Evolutionary conservation across 1,140 invertebrate genomes (phyloP).

Genomic region (Colletes gigas): DNA sequence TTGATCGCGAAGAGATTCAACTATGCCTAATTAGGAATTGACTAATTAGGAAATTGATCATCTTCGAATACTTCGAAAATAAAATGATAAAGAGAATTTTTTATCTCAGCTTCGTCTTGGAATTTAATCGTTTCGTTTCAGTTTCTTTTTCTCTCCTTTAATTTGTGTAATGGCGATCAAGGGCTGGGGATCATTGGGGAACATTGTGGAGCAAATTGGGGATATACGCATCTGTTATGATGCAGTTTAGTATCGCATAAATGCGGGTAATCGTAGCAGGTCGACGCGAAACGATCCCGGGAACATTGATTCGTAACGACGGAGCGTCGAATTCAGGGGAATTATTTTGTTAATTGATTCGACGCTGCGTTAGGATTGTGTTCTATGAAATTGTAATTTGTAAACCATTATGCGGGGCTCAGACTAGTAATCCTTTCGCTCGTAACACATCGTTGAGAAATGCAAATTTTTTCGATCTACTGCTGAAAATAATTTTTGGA

Average conservation of each 20-base stretch:
- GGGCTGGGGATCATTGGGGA: background rate
- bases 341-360: conserved; percentile 38
- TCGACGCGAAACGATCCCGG: background rate
- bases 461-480: background rate
- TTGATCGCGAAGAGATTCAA: no score
- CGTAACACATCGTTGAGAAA: no score
- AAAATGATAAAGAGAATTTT: no score
- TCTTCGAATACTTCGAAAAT: no score
- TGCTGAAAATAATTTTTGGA: no score
- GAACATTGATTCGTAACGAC: background rate
- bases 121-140: background rate
- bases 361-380: background rate
- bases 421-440: background rate
- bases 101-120: no score
- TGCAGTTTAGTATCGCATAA: background rate
- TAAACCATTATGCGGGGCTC: background rate
- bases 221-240: background rate
- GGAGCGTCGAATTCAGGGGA: conserved; percentile 15
- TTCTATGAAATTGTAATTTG: conserved; percentile 3
- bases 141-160: no score
- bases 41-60: no score
- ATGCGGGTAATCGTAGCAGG: conserved; percentile 17
- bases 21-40: no score
- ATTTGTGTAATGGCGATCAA: background rate
- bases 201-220: background rate